Base-by-base conservation (phyloP, 2,113 vertebrate genomes). In the Chascanopsetta lugubris region DNA sequence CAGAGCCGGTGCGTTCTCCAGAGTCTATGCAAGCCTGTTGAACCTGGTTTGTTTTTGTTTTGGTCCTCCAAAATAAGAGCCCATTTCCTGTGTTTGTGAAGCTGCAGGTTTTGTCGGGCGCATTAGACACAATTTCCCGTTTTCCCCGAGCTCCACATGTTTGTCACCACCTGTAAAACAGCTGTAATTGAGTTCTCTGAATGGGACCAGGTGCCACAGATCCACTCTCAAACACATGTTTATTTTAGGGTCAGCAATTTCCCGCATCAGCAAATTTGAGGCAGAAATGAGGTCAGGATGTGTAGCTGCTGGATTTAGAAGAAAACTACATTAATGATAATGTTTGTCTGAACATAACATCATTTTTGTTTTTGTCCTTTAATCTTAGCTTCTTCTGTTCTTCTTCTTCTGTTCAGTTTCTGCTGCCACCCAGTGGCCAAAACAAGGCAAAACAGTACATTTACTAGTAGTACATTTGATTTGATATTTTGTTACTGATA, bases 41-140 rank as follows among this genome's bases (percentile, higher is more conserved):
- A n/a, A n/a, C 70, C 26, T 22, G 53, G 15, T 40, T 29, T 42
- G 12, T 40, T 36, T n/a, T n/a, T n/a, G n/a, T n/a, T n/a, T n/a
- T n/a, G n/a, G n/a, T n/a, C n/a, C n/a, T 32, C 50, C 45, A 24
- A 50, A 66, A 27, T 10, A 13, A 36, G 51, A 22, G 5, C 61
- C 71, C 8, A 75, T 81, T 84, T 89, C 84, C 86, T 87, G 82
- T 68, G 48, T 80, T 85, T 83, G 69, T 83, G 22, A 49, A 6
- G 63, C 22, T 21, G 62, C 74, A 80, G 75, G 65, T 80, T 67
- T 53, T 47, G 3, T 21, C 15, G 56, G 66, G 22, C 47, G 20
- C 69, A 32, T 76, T 74, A 57, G 62, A 72, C 62, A 20, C 66
- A 64, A 83, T 82, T 85, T 87, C 84, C 82, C 49, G 58, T 72